Conservation (phyloP, 2,888 invertebrate genomes). For the Ceramica pisi region DNA sequence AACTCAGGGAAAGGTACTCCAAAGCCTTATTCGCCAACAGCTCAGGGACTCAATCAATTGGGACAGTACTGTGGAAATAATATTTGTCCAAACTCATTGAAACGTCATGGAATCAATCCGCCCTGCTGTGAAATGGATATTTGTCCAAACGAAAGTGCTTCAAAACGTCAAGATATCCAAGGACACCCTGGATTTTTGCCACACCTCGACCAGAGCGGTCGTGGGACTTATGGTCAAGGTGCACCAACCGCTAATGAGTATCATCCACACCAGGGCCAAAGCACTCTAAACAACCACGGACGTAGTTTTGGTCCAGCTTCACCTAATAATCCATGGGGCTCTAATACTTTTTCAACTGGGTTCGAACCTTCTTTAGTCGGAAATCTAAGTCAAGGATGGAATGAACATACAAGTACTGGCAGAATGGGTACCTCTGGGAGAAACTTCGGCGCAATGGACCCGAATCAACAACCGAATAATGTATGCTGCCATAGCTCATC, state of each 20-base stretch:
- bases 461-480: conserved; percentile 5
- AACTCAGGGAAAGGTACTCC: background rate
- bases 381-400: conserved; percentile 2
- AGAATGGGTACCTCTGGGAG: background rate
- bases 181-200: background rate
- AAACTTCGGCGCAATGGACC: background rate
- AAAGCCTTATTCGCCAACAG: background rate
- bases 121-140: background rate
- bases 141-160: background rate
- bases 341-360: conserved; percentile 10
- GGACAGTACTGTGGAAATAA: background rate
- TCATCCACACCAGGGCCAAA: background rate
- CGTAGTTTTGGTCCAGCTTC: conserved; percentile 1
- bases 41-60: conserved; percentile 6
- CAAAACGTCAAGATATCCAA: background rate
- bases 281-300: background rate
- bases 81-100: background rate
- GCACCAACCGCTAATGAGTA: background rate
- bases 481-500: background rate
- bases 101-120: background rate
- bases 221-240: background rate
- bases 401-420: background rate
- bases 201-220: background rate
- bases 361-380: background rate
- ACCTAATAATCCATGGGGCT: conserved; percentile 12